Evolutionary conservation across 2,888 invertebrate genomes (phyloP).

Genomic region (Incurvaria masculella): DNA sequence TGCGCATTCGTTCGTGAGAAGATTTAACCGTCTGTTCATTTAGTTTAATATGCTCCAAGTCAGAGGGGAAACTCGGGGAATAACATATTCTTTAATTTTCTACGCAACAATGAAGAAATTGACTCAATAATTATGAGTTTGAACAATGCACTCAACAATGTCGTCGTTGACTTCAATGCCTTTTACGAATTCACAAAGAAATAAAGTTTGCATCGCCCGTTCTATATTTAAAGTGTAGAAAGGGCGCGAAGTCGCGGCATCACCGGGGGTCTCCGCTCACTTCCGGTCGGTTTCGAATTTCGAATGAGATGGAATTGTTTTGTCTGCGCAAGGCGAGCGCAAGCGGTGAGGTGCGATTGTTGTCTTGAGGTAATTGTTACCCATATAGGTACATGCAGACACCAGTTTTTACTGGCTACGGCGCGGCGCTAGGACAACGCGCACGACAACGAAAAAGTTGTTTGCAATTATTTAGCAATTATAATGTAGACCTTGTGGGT

Average conservation of each 20-base stretch:
- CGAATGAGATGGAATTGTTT: conserved; percentile 35
- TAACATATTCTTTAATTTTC: conserved; percentile 52
- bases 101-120: conserved; percentile 43
- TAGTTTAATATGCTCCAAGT: conserved; percentile 40
- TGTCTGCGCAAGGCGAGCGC: conserved; percentile 31
- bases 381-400: too few relatives aligned
- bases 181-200: background rate
- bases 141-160: conserved; percentile 35
- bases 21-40: conserved; percentile 50
- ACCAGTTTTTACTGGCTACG: background rate
- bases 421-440: background rate
- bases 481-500: too few relatives aligned
- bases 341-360: conserved; percentile 2
- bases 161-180: conserved; percentile 44
- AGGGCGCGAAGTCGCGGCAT: conserved; percentile 43
- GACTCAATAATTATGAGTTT: conserved; percentile 45
- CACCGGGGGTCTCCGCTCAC: conserved; percentile 42
- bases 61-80: conserved; percentile 39
- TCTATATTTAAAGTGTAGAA: conserved; percentile 25
- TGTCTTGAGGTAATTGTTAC: background rate
- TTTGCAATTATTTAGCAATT: too few relatives aligned
- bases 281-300: conserved; percentile 50
- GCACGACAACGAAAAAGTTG: background rate
- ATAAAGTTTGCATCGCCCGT: conserved; percentile 7
- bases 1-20: conserved; percentile 35